Evolutionary conservation across 2,888 invertebrate species (phyloP), one percentile per base, ranked within the genome.

Genomic region (Drosophila multiciliata): DNA sequence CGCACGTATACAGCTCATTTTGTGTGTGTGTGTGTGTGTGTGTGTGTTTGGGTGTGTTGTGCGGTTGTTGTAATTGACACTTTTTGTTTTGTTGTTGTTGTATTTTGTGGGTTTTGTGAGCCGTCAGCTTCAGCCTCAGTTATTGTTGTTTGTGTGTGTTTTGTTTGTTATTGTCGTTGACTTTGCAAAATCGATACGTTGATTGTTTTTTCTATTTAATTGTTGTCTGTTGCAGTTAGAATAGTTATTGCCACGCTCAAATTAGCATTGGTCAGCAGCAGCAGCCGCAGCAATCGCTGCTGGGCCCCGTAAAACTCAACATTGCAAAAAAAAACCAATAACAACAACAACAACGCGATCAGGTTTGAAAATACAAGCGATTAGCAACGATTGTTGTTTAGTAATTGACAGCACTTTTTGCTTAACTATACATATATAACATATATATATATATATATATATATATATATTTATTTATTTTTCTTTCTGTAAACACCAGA

Each of bases 11-110:
- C 78, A 75, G 71, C 54, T 70, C 77, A 78, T 77, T 48, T 23
- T 61, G 20, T 58, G 49, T 67, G 26, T 63, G 52, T 58, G 53
- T 42, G 40, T 68, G 53, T 42, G 40, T 68, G 57, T 57, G 50
- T 45, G 32, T 53, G 53, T 78, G 64, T 68, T 63, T 83, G 71
- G 65, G 63, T 80, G 81, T 70, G 75, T 67, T 66, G 66, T 70
- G 73, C 72, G 78, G 75, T 66, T 78, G 80, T 82, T 90, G 85
- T 86, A 90, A 91, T 87, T 91, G 90, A 91, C 91, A 90, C 91
- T 87, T 80, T 53, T 61, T 42, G 20, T 48, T 63, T 45, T 36
- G 20, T 48, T 63, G 20, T 36, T 35, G 42, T 35, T 63, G 36
- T 54, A 55, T 66, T 68, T 75, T 81, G 66, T 70, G 60, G 68